Evolutionary conservation across 2,888 invertebrate species (phyloP), one percentile per base, ranked within the genome.

Genomic region (Mechanitis messenoides): DNA sequence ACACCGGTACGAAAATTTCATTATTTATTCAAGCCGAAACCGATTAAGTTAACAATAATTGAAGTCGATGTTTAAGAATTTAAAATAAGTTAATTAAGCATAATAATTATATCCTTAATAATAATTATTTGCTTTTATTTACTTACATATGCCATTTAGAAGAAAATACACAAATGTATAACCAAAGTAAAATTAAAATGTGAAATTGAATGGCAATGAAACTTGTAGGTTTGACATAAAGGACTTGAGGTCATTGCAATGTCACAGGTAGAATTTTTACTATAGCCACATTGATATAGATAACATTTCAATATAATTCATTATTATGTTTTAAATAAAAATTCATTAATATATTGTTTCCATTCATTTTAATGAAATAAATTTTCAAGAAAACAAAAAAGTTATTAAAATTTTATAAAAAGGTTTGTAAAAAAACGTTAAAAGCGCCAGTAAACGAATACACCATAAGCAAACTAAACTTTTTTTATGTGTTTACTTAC

Each of bases 221-320:
- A 58, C 59, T 63, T 65, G 56, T 53, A 60, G 74, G 73, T 80
- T 80, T 84, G 85, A 84, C 85, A 84, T 81, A 69, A 79, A 80
- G 80, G 78, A 77, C 76, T 80, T 70, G 76, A 85, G 87, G 87
- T 87, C 87, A 87, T 70, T 56, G 69, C 80, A 87, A 87, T 81
- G 86, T 84, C 87, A 85, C 74, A 79, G 72, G 69, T 72, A 74
- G 67, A 68, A 71, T 67, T 70, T 79, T 74, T 74, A 69, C 65
- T 63, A 70, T 77, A 69, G 75, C 70, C 70, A 76, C 76, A 75
- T 72, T 68, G 63, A 42, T 42, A 42, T 42, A 9, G 42, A 42
- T 42, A 42, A 9, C 55, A 56, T 35, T 33, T 53, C 11, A 42
- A 42, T 42, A 42, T 42, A 9, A 42, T 42, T 9, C 3, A 3